phyloP scores from a whole-genome alignment of 2,797 vertebrate species.

The Eremophila alpestris region DNA sequence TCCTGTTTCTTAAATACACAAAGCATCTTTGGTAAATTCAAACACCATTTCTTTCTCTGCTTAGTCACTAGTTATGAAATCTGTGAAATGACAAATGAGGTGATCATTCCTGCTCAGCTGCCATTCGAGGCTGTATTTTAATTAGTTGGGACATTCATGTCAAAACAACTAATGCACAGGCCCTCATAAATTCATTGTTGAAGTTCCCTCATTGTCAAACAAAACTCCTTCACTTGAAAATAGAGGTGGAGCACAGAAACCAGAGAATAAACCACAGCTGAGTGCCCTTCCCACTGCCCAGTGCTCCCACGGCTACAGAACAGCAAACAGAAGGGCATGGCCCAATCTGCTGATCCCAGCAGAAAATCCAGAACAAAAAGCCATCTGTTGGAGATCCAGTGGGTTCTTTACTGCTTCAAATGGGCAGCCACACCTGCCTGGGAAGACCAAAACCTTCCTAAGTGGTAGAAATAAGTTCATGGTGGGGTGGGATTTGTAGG shows the following conservation, averaged over 20 bases:
- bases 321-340: neutral
- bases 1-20: neutral
- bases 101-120: neutral
- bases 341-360: neutral
- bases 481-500: neutral
- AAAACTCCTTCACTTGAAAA: neutral
- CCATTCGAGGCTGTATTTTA: neutral
- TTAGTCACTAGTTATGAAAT: constrained; percentile 36
- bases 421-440: neutral
- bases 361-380: neutral
- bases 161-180: neutral
- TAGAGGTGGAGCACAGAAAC: neutral
- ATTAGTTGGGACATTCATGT: constrained; percentile 5
- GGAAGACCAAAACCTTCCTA: neutral
- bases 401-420: neutral
- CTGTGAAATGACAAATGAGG: neutral
- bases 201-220: neutral
- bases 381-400: neutral
- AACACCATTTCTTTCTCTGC: neutral
- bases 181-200: neutral
- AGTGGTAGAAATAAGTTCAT: neutral
- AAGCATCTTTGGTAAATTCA: neutral
- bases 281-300: neutral
- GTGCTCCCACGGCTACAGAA: neutral
- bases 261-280: neutral